Conservation (phyloP, 2,888 invertebrate species). For the Dryococelus australis region DNA sequence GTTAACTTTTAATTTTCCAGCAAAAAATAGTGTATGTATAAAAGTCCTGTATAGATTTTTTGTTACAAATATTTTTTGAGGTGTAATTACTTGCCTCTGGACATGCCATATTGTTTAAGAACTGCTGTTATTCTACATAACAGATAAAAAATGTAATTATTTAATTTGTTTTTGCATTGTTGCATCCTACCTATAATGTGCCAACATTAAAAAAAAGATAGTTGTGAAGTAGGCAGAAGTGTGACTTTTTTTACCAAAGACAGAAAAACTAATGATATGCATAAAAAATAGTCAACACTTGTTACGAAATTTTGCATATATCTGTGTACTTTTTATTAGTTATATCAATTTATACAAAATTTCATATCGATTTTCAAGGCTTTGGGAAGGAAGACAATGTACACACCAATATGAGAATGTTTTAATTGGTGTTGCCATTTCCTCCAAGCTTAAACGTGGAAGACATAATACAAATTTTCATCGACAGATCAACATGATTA, state of each 20-base stretch:
- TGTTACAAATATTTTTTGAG: not conserved
- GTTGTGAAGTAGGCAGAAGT: conserved; percentile 18
- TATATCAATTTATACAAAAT: conserved; percentile 40
- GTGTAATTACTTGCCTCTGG: not conserved
- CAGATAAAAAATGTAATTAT: not conserved
- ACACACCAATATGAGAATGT: conserved; percentile 42
- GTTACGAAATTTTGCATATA: conserved; percentile 26
- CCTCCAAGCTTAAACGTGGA: conserved; percentile 31
- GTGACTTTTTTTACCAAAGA: conserved; percentile 38
- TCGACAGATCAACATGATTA: conserved; percentile 34
- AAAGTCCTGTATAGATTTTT: not conserved
- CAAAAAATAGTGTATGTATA: not conserved
- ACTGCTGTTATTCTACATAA: not conserved
- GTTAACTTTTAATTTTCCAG: not conserved
- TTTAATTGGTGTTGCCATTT: conserved; percentile 37
- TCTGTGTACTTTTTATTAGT: conserved; percentile 27
- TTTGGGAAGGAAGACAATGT: conserved; percentile 31
- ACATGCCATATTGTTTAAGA: conserved; percentile 10
- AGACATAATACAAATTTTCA: conserved; percentile 37
- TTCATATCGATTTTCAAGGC: conserved; percentile 41
- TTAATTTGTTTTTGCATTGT: not conserved
- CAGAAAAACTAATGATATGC: conserved; percentile 27
- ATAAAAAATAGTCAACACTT: conserved; percentile 24
- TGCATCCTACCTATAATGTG: conserved; percentile 33
- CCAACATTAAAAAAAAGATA: conserved; percentile 34